Base-by-base conservation (phyloP, 2,113 vertebrate genomes). In the Hymenochirus boettgeri region DNA sequence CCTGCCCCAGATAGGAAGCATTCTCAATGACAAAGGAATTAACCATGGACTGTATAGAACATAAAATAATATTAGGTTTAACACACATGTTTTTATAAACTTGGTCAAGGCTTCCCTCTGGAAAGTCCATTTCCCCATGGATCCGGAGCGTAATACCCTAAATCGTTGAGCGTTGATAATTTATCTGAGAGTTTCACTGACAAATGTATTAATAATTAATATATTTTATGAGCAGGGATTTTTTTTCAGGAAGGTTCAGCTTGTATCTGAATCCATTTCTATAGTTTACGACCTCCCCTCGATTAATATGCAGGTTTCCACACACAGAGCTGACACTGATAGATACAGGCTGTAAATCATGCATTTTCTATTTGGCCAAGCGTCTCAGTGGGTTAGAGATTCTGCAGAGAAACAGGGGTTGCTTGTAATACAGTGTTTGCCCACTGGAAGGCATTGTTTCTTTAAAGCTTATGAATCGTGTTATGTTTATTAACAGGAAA, bases 141-240 rank as follows among this genome's bases (percentile, higher is more conserved):
- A n/a, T 42, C n/a, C n/a, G n/a, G n/a, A n/a, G 39, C 39, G n/a
- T 42, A n/a, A 42, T 42, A 42, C 33, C 15, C 10, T 11, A 42
- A 2, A n/a, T 42, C n/a, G 2, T 3, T 5, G 39, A 42, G 39
- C 13, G 12, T 6, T n/a, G 17, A 2, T 42, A 42, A 42, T 42
- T 42, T 42, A 42, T 42, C 12, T n/a, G 39, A 42, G 17, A 12
- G 15, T 13, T 42, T 42, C 39, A 42, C 17, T 42, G 39, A 15
- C 39, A 42, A 42, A 42, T 42, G 39, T 42, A 42, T 42, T 42
- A 42, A 42, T 42, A 42, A 42, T 42, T 42, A 42, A 42, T 42
- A 42, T n/a, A 42, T 42, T 18, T 42, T 42, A 42, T n/a, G 17
- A 42, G 39, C 39, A 42, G 13, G 17, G 39, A 6, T 42, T 17